phyloP scores from a whole-genome alignment of 2,797 vertebrate species.

The Crotalus adamanteus region DNA sequence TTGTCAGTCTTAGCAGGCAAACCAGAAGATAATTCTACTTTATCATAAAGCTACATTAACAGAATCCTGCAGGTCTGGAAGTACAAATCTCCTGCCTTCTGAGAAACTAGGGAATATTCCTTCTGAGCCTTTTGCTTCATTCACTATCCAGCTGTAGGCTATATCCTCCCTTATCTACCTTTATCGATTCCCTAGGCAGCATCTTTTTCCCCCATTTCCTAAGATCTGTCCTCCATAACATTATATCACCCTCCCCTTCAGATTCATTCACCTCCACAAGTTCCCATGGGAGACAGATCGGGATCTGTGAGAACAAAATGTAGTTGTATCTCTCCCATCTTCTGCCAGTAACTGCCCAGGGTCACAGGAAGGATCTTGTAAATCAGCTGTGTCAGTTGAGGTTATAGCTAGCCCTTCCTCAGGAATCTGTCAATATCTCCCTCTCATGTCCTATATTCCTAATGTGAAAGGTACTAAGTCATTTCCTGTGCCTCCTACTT shows the following conservation, averaged over 20 bases:
- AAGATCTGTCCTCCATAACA: not conserved
- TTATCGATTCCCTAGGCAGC: not conserved
- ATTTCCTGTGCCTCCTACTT: not conserved
- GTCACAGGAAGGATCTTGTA: not conserved
- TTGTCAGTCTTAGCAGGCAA: not conserved
- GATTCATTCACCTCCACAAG: not conserved
- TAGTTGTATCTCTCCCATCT: not conserved
- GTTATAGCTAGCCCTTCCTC: too few relatives aligned
- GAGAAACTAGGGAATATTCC: not conserved
- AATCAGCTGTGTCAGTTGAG: not conserved
- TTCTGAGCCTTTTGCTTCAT: too few relatives aligned
- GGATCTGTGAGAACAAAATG: not conserved
- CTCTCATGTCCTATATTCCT: not conserved
- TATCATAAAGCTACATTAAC: not conserved
- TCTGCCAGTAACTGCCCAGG: not conserved
- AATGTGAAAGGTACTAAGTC: not conserved
- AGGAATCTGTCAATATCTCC: too few relatives aligned
- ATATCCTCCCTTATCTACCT: not conserved
- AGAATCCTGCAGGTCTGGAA: not conserved
- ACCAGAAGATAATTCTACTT: not conserved
- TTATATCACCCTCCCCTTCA: not conserved
- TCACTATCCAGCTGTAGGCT: not conserved
- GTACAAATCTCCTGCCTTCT: not conserved
- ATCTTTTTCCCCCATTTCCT: not conserved
- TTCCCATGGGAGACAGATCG: not conserved